phyloP scores from a whole-genome alignment of 2,113 vertebrate species.

The Hemiprocne comata region DNA sequence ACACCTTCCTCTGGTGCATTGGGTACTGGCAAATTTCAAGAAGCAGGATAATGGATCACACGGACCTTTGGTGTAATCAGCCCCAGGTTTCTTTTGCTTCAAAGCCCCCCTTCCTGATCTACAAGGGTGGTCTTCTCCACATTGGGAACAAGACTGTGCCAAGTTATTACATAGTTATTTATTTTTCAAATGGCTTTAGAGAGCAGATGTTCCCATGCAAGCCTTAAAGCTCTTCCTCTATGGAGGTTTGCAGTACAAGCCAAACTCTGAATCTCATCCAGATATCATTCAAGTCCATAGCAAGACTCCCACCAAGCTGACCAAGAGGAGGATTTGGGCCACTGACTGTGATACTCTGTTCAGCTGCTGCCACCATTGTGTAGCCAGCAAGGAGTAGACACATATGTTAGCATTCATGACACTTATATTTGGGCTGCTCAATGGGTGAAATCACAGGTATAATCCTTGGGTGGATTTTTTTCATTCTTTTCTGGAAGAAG shows the following conservation, averaged over 20 bases:
- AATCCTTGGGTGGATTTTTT: background rate
- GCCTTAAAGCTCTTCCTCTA: background rate
- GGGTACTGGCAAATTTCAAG: background rate
- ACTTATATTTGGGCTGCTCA: background rate
- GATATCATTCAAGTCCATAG: background rate
- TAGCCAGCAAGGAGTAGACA: background rate
- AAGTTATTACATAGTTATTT: conserved; percentile 15
- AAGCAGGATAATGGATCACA: background rate
- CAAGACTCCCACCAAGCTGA: background rate
- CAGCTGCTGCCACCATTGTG: background rate
- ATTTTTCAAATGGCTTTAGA: conserved; percentile 17
- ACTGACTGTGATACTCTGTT: background rate
- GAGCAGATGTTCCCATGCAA: background rate
- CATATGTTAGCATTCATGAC: background rate
- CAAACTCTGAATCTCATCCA: background rate
- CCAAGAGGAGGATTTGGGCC: background rate
- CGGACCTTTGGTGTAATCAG: background rate
- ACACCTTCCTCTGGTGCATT: background rate
- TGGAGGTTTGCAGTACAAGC: background rate
- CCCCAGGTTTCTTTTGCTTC: background rate
- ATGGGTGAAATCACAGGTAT: background rate
- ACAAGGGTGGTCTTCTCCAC: conserved; percentile 39
- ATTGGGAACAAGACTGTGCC: background rate
- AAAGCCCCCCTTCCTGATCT: background rate
- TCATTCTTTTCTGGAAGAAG: background rate